A percentile compares a stretch with the other conserved stretches of the same genome.
These are phyloP conservation scores for Stylophora pistillata DNA, from an alignment of 64 coral and sea anemone genomes.

Conservation along the genomic window DNA sequence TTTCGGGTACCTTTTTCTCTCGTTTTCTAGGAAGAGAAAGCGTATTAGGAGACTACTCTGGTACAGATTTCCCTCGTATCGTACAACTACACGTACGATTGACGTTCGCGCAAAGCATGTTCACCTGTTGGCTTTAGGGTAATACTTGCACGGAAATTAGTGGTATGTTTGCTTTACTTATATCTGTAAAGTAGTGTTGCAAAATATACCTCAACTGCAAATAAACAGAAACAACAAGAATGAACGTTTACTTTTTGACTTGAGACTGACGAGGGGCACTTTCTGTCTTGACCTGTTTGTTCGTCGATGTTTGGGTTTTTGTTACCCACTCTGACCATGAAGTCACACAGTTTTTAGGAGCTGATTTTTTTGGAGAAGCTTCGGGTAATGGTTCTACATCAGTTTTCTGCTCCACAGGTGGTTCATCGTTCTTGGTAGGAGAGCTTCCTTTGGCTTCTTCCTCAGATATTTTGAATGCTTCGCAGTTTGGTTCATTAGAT, in stretches of 20 bases:
- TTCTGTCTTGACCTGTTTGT: neutral
- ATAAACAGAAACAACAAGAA: neutral
- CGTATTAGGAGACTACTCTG: neutral
- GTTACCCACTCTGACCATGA: conserved; percentile 18
- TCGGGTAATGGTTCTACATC: neutral
- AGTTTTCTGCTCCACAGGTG: neutral
- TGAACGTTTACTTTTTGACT: neutral
- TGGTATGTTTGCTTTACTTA: too few species aligned
- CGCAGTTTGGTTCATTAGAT: neutral
- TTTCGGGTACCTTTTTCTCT: conserved; percentile 4
- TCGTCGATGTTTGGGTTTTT: neutral
- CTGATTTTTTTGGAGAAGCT: neutral
- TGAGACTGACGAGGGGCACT: neutral
- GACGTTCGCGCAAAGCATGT: too few species aligned
- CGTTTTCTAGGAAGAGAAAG: neutral
- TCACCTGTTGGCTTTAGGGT: too few species aligned
- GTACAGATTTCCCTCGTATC: neutral
- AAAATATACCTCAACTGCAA: too few species aligned
- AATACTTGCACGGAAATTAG: too few species aligned
- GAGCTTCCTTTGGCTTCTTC: neutral
- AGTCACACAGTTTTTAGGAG: conserved; percentile 35
- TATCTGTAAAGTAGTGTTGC: too few species aligned
- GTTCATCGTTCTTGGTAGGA: neutral
- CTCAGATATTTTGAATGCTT: conserved; percentile 17
- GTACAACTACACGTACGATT: too few species aligned